A percentile compares a stretch with the other conserved stretches of the same genome.
Conservation (phyloP, 2,797 vertebrate species). For the Pygocentrus nattereri region DNA sequence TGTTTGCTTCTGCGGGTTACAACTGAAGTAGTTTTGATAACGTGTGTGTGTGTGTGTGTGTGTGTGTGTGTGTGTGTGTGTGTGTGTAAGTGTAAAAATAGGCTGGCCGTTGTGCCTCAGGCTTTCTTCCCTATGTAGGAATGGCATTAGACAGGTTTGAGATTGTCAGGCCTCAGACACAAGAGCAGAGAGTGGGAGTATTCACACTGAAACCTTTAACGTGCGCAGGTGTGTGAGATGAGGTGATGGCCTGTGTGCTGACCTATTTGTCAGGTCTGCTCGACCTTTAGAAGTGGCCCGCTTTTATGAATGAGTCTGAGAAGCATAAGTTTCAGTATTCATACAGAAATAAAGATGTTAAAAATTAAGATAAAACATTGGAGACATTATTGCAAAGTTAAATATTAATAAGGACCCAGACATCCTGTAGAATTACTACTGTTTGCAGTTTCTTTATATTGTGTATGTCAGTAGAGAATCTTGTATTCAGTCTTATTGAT, state of each 20-base stretch:
- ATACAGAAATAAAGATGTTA: no score
- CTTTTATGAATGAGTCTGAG: not conserved
- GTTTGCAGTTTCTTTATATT: no score
- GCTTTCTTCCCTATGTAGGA: constrained; percentile 78
- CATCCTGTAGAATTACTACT: no score
- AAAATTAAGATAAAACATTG: no score
- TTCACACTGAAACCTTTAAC: not conserved
- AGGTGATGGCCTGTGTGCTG: not conserved
- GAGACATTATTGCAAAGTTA: no score
- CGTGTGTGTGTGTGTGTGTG: constrained; percentile 33
- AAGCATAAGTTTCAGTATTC: no score
- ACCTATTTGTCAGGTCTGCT: not conserved
- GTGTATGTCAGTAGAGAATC: no score
- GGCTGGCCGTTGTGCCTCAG: constrained; percentile 77
- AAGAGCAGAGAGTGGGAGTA: constrained; percentile 23
- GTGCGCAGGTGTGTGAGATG: not conserved
- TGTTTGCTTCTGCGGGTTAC: no score
- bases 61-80: constrained; percentile 36
- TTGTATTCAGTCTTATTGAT: no score
- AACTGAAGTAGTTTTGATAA: constrained; percentile 1
- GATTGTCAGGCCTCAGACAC: constrained; percentile 59
- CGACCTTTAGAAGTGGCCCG: not conserved
- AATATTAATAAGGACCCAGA: no score
- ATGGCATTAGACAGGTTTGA: constrained; percentile 83
- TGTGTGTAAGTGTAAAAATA: constrained; percentile 52